Evolutionary conservation across 2,888 invertebrate genomes (phyloP).

Genomic region (Baccha elongata): DNA sequence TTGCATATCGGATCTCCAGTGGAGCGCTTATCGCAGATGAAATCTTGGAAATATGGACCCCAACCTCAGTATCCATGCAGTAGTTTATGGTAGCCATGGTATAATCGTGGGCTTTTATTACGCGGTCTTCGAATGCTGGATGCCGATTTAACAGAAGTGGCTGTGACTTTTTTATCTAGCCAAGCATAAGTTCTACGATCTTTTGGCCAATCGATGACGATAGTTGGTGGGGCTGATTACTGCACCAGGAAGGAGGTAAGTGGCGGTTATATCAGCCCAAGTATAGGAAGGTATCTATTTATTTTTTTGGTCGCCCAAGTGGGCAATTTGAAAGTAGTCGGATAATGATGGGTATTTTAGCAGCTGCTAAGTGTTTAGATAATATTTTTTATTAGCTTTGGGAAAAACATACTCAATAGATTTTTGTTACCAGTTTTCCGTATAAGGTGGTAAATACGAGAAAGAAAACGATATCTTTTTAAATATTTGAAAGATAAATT

Average conservation of each 20-base stretch:
- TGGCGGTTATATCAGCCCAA: constrained; percentile 21
- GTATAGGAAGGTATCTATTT: constrained; percentile 48
- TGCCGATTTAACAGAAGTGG: constrained; percentile 23
- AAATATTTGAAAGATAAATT: too few relatives aligned
- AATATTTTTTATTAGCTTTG: constrained; percentile 71
- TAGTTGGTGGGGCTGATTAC: constrained; percentile 22
- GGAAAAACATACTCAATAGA: constrained; percentile 5
- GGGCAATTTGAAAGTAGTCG: constrained; percentile 65
- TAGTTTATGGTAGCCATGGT: constrained; percentile 71
- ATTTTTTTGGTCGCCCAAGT: constrained; percentile 56
- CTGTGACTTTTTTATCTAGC: constrained; percentile 50
- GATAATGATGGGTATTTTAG: constrained; percentile 69
- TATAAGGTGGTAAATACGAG: too few relatives aligned
- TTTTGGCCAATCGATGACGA: constrained; percentile 39
- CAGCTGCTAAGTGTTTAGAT: constrained; percentile 67
- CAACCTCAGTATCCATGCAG: constrained; percentile 38
- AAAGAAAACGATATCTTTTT: too few relatives aligned
- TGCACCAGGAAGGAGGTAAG: constrained; percentile 45
- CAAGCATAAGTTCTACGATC: constrained; percentile 24
- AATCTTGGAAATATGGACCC: constrained; percentile 43
- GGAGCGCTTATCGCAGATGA: constrained; percentile 58
- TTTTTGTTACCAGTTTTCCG: neutral
- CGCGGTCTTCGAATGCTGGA: constrained; percentile 3
- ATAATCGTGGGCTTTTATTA: constrained; percentile 64
- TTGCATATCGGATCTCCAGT: constrained; percentile 58